Conservation (phyloP, 2,888 invertebrate species). For the Ethmia dodecea region DNA sequence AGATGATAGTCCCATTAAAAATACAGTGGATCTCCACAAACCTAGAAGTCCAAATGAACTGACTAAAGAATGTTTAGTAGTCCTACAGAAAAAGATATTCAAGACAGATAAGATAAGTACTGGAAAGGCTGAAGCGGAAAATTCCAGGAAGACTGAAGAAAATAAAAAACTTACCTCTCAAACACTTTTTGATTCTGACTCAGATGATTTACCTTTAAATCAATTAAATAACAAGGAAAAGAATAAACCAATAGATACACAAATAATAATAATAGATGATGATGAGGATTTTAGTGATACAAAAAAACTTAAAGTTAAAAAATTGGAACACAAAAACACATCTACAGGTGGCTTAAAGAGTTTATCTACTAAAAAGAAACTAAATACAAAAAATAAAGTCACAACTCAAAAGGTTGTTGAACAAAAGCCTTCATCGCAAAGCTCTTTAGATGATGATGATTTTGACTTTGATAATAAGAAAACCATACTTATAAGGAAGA, state of each 20-base stretch:
- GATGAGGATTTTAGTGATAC: constrained; percentile 42
- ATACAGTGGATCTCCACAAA: constrained; percentile 17
- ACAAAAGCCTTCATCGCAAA: constrained; percentile 30
- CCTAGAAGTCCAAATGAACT: constrained; percentile 53
- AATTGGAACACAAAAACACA: constrained; percentile 30
- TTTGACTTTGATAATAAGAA: constrained; percentile 46
- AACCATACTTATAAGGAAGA: constrained; percentile 54
- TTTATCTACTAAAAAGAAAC: constrained; percentile 18
- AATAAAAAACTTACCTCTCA: constrained; percentile 27
- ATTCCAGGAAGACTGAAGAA: constrained; percentile 13
- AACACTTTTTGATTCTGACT: constrained; percentile 49
- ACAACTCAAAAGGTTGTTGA: constrained; percentile 14
- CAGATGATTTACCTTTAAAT: constrained; percentile 53
- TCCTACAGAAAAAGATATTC: constrained; percentile 60
- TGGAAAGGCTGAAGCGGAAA: constrained; percentile 1
- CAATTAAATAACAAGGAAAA: constrained; percentile 31
- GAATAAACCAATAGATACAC: constrained; percentile 4
- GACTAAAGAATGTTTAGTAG: constrained; percentile 62
- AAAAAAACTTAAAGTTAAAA: constrained; percentile 26
- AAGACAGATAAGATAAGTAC: constrained; percentile 26
- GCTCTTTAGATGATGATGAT: constrained; percentile 35
- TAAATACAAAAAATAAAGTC: constrained; percentile 10
- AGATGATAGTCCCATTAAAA: not conserved
- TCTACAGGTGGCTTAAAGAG: constrained; percentile 25
- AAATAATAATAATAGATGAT: constrained; percentile 20